Conservation (phyloP, 2,888 invertebrate genomes). For the Pelosia muscerda region DNA sequence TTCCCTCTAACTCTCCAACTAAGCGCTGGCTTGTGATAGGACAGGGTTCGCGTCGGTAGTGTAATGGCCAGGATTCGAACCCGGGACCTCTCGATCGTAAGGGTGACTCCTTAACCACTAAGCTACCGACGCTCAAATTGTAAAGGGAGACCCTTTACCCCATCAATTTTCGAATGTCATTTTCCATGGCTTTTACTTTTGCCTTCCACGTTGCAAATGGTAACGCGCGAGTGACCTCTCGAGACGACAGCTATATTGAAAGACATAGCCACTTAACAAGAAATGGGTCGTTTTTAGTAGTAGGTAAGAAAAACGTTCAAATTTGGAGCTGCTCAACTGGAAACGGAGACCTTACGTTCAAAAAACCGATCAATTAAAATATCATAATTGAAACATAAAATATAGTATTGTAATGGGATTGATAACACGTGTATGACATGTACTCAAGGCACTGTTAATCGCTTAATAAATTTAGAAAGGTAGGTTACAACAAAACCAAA, state of each 20-base stretch:
- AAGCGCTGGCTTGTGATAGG: no score
- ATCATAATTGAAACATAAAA: neutral
- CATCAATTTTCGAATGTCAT: no score
- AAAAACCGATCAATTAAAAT: neutral
- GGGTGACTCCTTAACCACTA: no score
- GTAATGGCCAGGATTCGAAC: no score
- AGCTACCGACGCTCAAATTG: neutral
- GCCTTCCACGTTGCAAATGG: neutral
- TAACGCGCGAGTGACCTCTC: neutral
- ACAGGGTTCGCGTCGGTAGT: no score
- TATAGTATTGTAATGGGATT: no score
- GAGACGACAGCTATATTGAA: neutral
- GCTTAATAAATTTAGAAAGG: no score
- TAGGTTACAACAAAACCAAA: no score
- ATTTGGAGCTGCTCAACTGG: neutral
- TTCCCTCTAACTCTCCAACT: no score
- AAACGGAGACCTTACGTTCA: neutral
- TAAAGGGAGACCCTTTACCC: neutral
- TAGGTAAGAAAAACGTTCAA: neutral
- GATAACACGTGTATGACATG: no score
- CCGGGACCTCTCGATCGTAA: no score
- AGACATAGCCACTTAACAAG: neutral
- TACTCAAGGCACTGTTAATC: no score
- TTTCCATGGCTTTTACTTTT: neutral
- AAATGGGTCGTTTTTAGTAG: neutral